Evolutionary conservation across 2,888 invertebrate genomes (phyloP).

Genomic region (Galeopsomyia nigrocyanea): DNA sequence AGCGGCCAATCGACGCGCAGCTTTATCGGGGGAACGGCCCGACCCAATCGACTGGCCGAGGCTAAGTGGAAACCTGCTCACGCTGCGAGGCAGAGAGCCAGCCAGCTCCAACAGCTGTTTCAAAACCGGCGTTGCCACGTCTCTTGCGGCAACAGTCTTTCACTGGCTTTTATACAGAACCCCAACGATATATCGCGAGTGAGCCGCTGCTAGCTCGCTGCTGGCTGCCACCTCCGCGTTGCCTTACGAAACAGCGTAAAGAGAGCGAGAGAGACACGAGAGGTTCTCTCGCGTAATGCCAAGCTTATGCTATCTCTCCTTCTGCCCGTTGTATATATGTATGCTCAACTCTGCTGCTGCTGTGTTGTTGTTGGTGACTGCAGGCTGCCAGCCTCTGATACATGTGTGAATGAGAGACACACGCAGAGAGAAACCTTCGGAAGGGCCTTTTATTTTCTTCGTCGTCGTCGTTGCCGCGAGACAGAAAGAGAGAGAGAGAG

Average conservation of each 20-base stretch:
- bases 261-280: not conserved
- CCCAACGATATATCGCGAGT: too few relatives aligned
- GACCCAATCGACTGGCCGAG: conserved; percentile 28
- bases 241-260: conserved; percentile 35
- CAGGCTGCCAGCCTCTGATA: too few relatives aligned
- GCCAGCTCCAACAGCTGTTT: conserved; percentile 46
- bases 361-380: too few relatives aligned
- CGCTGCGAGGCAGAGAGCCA: not conserved
- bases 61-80: conserved; percentile 43
- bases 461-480: not conserved
- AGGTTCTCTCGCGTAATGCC: conserved; percentile 26
- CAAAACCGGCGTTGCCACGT: conserved; percentile 48
- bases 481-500: too few relatives aligned
- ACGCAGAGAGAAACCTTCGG: not conserved
- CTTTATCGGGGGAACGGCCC: conserved; percentile 19
- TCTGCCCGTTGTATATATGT: not conserved
- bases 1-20: conserved; percentile 35
- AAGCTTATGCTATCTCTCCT: not conserved
- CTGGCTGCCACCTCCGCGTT: conserved; percentile 31
- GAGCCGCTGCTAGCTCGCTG: not conserved
- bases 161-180: too few relatives aligned
- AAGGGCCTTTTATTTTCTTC: not conserved
- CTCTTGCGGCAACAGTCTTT: not conserved
- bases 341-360: not conserved
- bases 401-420: too few relatives aligned